phyloP scores from a whole-genome alignment of 2,888 invertebrate genomes.

The Seira sanloemensis region DNA sequence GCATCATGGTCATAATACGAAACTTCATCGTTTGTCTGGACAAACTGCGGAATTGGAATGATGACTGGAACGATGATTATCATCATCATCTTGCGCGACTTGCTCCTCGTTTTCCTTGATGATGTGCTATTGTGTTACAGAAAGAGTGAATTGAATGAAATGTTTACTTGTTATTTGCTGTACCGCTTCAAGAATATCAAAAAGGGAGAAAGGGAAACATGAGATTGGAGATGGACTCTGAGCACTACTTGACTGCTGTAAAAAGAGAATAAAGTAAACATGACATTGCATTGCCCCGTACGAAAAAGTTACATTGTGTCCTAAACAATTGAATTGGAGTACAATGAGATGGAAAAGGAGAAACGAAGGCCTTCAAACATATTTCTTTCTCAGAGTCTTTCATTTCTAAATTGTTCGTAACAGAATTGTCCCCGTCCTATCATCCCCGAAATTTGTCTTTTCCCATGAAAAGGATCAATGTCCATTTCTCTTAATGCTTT shows the following conservation, averaged over 20 bases:
- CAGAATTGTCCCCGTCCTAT: not conserved
- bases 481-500: too few relatives aligned
- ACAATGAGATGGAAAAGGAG: not conserved
- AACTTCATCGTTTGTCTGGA: not conserved
- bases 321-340: not conserved
- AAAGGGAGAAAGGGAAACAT: not conserved
- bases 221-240: not conserved
- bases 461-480: not conserved
- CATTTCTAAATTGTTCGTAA: not conserved
- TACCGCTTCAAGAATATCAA: not conserved
- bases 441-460: not conserved
- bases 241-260: not conserved
- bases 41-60: not conserved
- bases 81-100: not conserved
- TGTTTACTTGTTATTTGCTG: not conserved
- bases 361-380: not conserved
- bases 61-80: not conserved
- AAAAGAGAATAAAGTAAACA: not conserved
- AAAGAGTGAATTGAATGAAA: slow-evolving; percentile 4
- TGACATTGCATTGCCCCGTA: not conserved
- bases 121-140: not conserved
- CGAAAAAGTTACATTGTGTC: not conserved
- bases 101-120: not conserved
- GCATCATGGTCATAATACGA: not conserved
- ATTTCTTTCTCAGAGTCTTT: not conserved